Evolutionary conservation across 2,888 invertebrate species (phyloP), one percentile per base, ranked within the genome.

Genomic region (Herminia tarsipennalis): DNA sequence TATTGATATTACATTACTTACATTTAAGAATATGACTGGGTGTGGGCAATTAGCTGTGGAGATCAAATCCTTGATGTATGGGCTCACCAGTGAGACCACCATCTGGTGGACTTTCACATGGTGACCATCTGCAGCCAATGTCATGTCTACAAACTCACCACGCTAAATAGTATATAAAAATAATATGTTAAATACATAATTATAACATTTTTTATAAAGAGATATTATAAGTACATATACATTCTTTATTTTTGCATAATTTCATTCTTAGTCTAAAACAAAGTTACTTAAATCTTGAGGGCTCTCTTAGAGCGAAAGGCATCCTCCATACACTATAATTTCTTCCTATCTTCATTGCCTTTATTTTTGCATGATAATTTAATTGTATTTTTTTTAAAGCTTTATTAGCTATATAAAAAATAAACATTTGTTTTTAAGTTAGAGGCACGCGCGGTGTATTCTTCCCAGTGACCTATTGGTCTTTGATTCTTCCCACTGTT

Each of bases 101-200:
- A 92, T 66, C 61, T 89, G 86, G 47, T 92, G 92, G 1, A 88
- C 92, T 57, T 88, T 91, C 2, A 92, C 89, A 43, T 79, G 71
- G 52, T 88, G 83, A 0, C 90, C 90, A 24, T 91, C 90, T 1
- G 90, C 90, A 2, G 90, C 91, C 21, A 92, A 50, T 0, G 92
- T 92, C 88, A 92, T 86, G 54, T 92, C 91, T 20, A 92, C 91
- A 65, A 91, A 88, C 49, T 90, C 86, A 5, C 83, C 90, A 61
- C 77, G 83, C 91, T 92, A 65, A 21, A 48, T 20, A 36, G 3
- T 41, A 25, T n/a, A 28, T 3, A 32, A 13, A 24, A 12, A 21
- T 41, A n/a, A 14, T 0, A 8, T 0, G 5, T 14, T 14, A 5
- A 34, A 1, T 6, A 3, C 2, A 12, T 12, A 12, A 9, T 9